Base-by-base conservation (phyloP, 2,888 invertebrate species). In the Glyphotaelius pellucidus region DNA sequence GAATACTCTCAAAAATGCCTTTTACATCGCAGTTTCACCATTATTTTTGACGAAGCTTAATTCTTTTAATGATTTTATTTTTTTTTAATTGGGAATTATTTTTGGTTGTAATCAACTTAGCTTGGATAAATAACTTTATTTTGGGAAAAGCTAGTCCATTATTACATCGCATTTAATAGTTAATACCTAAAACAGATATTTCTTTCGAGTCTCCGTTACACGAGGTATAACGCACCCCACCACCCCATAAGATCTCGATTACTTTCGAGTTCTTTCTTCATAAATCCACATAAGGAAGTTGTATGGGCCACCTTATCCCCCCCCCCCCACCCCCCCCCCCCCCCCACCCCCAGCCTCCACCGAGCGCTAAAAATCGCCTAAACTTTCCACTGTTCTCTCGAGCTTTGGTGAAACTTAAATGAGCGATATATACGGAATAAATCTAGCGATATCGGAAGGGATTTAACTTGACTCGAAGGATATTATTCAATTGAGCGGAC, bases 251-350 rank as follows among this genome's bases (percentile, higher is more conserved):
- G 85, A n/a, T 42, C 47, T 42, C 42, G 92, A 93, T 93, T 92
- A 93, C 92, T 93, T 93, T 92, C 90, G 91, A 93, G 90, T 93
- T 93, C 92, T 90, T 91, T 92, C 92, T 92, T 92, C 92, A 87
- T 92, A 93, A 92, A 93, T 93, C 91, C 93, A 90, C 92, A 93
- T 92, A 93, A 92, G 91, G 92, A 90, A 88, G 90, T 85, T 92
- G 90, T 90, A 84, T 90, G 91, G 14, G 32, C 90, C 81, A 35
- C 81, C 79, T 31, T 80, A 25, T 80, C 84, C 83, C 92, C 87
- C 88, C 42, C 81, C 19, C 92, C 19, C 42, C 90, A 83, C 25
- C 25, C n/a, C n/a, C 84, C 83, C 92, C 87, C 88, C 42, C 81
- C 19, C 92, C 19, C 42, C 90, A 83, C 25, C 25, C n/a, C n/a